These are phyloP conservation scores for Cydia splendana DNA, from an alignment of 1,140 invertebrate species.

Conservation along the genomic window DNA sequence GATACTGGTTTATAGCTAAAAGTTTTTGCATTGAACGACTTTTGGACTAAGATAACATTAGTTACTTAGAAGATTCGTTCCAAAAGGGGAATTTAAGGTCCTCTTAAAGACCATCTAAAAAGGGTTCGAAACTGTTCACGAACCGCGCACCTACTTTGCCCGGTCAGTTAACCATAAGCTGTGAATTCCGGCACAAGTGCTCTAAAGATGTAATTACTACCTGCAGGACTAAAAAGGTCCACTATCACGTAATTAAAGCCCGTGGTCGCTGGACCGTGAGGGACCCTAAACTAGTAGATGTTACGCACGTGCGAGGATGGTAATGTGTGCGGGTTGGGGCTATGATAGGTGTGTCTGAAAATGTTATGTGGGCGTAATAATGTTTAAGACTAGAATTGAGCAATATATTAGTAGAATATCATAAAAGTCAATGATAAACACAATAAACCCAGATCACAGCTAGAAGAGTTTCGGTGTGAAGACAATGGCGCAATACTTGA, in stretches of 20 bases:
- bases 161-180: conserved; percentile 13
- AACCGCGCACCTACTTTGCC: neutral
- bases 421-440: too few species aligned
- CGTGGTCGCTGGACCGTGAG: conserved; percentile 52
- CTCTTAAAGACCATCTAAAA: conserved; percentile 4
- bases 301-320: neutral
- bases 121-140: neutral
- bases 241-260: conserved; percentile 57
- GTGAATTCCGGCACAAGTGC: conserved; percentile 22
- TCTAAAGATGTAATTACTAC: conserved; percentile 23
- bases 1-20: too few species aligned
- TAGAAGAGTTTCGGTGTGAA: too few species aligned
- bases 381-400: too few species aligned
- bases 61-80: neutral
- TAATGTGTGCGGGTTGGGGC: neutral
- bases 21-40: neutral
- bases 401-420: too few species aligned
- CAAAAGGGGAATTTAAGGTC: neutral
- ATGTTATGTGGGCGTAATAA: neutral
- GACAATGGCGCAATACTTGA: too few species aligned
- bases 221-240: conserved; percentile 43
- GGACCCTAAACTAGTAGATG: conserved; percentile 15
- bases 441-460: too few species aligned
- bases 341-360: neutral
- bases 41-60: neutral